Base-by-base conservation (phyloP, 2,888 invertebrate species). In the Cheilosia pagana region DNA sequence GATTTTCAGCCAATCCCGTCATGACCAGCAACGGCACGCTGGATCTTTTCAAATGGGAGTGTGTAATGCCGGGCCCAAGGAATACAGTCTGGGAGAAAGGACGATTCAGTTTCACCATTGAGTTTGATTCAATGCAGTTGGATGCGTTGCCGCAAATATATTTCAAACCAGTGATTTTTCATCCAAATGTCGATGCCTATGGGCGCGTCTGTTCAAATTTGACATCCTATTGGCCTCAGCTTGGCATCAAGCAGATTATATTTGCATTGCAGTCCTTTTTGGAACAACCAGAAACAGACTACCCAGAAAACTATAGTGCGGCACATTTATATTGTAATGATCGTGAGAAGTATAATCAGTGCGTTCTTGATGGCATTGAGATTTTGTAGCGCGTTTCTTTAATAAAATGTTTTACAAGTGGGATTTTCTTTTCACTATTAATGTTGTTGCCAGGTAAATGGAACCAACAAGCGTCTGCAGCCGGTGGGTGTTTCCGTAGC, bases 211-310 rank as follows among this genome's bases (percentile, higher is more conserved):
- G 81, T 63, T 81, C 83, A 3, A 12, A 41, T 41, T 25, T 87
- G 28, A 14, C 4, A 0, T 0, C 3, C 0, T 1, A 21, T 2
- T 87, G 87, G 87, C 70, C 77, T 0, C 4, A 50, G 0, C 53
- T 71, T 12, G 8, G 77, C 14, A 59, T 87, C 4, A 83, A 83
- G 45, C 83, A 87, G 28, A 50, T 87, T 0, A 31, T 87, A 6
- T 71, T 70, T 6, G 35, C 55, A 1, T 8, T 86, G 3, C 87
- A 86, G 19, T 71, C 71, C 0, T 78, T 86, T 62, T 41, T 87
- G 43, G 86, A 77, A 14, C 50, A 43, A 52, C 86, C 87, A 8
- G 78, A 86, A 19, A 41, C 65, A 7, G 0, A 16, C 0, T 76
- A 74, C 3, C 3, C 68, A 4, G 14, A 71, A 5, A 86, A 86